A percentile compares a stretch with the other conserved stretches of the same genome.
Evolutionary conservation across 2,113 vertebrate species (phyloP).

Genomic region (Ameiurus melas): DNA sequence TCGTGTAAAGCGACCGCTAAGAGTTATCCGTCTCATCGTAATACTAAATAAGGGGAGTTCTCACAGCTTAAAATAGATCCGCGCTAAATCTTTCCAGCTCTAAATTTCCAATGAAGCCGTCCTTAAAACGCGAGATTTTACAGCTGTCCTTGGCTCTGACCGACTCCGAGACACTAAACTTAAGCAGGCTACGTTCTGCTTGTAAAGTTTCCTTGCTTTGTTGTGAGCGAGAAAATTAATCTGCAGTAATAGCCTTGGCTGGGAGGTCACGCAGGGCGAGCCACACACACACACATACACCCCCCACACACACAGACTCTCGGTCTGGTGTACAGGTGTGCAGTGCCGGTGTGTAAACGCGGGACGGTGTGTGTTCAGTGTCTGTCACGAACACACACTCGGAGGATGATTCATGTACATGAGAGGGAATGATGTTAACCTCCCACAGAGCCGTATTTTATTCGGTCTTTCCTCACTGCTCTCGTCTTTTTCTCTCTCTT

Average conservation of each 20-base stretch:
- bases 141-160: slow-evolving; percentile 18
- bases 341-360: not conserved
- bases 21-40: not conserved
- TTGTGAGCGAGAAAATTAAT: slow-evolving; percentile 12
- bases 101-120: slow-evolving; percentile 6
- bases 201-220: slow-evolving; percentile 13
- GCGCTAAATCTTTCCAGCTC: not conserved
- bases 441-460: not conserved
- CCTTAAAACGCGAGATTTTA: slow-evolving; percentile 24
- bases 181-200: not conserved
- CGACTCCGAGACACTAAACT: slow-evolving; percentile 13
- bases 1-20: not conserved
- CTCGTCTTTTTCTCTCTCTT: not conserved
- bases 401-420: slow-evolving; percentile 32
- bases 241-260: slow-evolving; percentile 29
- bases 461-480: not conserved
- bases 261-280: not conserved
- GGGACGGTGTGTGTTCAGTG: not conserved
- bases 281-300: not conserved
- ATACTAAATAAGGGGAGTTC: not conserved
- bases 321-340: slow-evolving; percentile 14
- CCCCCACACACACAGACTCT: slow-evolving; percentile 15
- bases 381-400: slow-evolving; percentile 8
- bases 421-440: slow-evolving; percentile 17
- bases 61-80: not conserved